phyloP scores from a whole-genome alignment of 1,140 invertebrate species.

The Lutraria rhynchaena region DNA sequence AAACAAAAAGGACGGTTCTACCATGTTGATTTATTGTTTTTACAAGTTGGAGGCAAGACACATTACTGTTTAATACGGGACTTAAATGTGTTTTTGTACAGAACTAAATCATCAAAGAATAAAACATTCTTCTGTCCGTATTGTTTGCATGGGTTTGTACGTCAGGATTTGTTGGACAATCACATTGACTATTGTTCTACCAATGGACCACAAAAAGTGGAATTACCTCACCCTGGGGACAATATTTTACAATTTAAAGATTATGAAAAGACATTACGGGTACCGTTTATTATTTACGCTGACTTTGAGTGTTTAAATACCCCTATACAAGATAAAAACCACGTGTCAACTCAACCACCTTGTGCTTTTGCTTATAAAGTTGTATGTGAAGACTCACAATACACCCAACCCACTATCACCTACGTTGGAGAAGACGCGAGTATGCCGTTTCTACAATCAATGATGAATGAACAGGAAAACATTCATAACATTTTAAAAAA shows the following conservation, averaged over 20 bases:
- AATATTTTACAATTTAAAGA: constrained; percentile 29
- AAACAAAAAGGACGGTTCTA: neutral
- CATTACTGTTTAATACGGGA: constrained; percentile 25
- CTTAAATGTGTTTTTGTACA: constrained; percentile 20
- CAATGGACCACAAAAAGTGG: neutral
- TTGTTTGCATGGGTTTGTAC: constrained; percentile 35
- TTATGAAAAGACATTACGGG: constrained; percentile 19
- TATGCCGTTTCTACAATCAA: constrained; percentile 2
- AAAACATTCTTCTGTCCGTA: constrained; percentile 2
- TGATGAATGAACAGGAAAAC: constrained; percentile 7
- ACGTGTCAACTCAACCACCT: constrained; percentile 5
- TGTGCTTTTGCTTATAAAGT: constrained; percentile 37
- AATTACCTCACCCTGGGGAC: neutral
- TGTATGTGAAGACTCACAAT: neutral
- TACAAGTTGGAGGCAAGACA: neutral
- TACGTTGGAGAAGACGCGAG: constrained; percentile 17
- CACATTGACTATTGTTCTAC: constrained; percentile 22
- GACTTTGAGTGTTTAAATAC: constrained; percentile 19
- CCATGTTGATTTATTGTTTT: constrained; percentile 27
- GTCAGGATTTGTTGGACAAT: constrained; percentile 8
- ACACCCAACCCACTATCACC: constrained; percentile 21
- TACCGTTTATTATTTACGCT: constrained; percentile 12
- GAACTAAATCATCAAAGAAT: constrained; percentile 5
- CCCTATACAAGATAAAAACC: too few species aligned
- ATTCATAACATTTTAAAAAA: constrained; percentile 2